Conservation (phyloP, 30 jellyfish, hydroid and myxozoan species). For the Cassiopea xamachana region DNA sequence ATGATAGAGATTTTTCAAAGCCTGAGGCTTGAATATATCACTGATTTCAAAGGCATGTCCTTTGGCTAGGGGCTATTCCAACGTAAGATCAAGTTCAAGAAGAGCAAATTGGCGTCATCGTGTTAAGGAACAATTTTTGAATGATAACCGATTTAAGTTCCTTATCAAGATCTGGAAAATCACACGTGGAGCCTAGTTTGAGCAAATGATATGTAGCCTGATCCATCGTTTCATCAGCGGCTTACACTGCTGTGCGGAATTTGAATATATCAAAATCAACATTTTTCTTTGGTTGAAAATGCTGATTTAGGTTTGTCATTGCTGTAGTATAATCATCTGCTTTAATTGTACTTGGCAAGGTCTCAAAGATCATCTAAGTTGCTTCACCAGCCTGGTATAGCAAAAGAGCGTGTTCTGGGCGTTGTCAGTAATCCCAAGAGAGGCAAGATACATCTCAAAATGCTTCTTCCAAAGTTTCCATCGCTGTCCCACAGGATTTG, state of each 20-base stretch:
- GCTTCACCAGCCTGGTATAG: conserved; percentile 43
- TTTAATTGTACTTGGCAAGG: conserved; percentile 9
- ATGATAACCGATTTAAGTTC: conserved; percentile 13
- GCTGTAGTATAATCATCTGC: conserved; percentile 39
- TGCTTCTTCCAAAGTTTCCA: conserved; percentile 20
- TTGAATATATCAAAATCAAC: neutral
- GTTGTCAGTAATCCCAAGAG: conserved; percentile 37
- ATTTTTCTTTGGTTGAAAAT: conserved; percentile 7
- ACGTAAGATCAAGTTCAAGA: conserved; percentile 19
- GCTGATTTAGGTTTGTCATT: conserved; percentile 3
- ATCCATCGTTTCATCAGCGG: conserved; percentile 8
- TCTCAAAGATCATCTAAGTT: conserved; percentile 14
- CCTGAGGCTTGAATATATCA: conserved; percentile 13
- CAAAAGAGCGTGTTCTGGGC: conserved; percentile 31
- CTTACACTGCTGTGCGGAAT: neutral
- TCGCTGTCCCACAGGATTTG: conserved; percentile 12
- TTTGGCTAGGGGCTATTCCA: conserved; percentile 2
- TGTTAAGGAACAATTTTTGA: conserved; percentile 1
- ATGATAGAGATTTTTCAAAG: neutral
- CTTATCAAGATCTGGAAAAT: neutral
- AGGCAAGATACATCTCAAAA: conserved; percentile 40
- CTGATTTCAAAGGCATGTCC: conserved; percentile 14
- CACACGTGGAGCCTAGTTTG: conserved; percentile 12
- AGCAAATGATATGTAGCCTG: neutral
- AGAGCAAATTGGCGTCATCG: neutral